phyloP scores from a whole-genome alignment of 2,113 vertebrate species.

The Bostrychus sinensis region DNA sequence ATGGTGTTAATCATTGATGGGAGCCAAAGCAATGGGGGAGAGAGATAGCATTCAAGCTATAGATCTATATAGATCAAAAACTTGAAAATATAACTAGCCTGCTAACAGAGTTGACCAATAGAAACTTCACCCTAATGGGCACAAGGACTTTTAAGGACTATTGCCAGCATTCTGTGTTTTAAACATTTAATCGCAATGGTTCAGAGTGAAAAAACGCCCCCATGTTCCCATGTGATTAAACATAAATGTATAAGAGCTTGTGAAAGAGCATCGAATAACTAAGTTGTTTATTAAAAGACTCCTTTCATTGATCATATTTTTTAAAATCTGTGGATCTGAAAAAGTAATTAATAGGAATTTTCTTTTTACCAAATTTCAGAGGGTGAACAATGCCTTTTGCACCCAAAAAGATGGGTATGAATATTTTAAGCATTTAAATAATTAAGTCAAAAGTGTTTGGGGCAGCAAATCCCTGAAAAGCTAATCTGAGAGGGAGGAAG shows the following conservation, averaged over 20 bases:
- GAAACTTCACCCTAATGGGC: slow-evolving; percentile 30
- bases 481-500: slow-evolving; percentile 66
- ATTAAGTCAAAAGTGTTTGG: slow-evolving; percentile 77
- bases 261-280: slow-evolving; percentile 66
- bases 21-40: slow-evolving; percentile 13
- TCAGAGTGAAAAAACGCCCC: slow-evolving; percentile 39
- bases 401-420: slow-evolving; percentile 63
- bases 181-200: slow-evolving; percentile 41
- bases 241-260: slow-evolving; percentile 58
- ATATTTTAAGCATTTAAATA: slow-evolving; percentile 77
- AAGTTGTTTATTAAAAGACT: slow-evolving; percentile 69
- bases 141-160: slow-evolving; percentile 23
- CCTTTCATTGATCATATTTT: slow-evolving; percentile 56
- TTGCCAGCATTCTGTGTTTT: slow-evolving; percentile 28
- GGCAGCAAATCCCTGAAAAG: slow-evolving; percentile 66
- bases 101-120: too few species aligned
- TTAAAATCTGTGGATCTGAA: slow-evolving; percentile 67
- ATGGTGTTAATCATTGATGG: slow-evolving; percentile 43
- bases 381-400: slow-evolving; percentile 66
- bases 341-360: slow-evolving; percentile 71
- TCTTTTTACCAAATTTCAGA: slow-evolving; percentile 52
- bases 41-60: too few species aligned
- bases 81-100: background rate
- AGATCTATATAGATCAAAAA: too few species aligned
- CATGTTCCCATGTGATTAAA: slow-evolving; percentile 65